Evolutionary conservation across 2,888 invertebrate genomes (phyloP).

Genomic region (Teinopalpus imperialis): DNA sequence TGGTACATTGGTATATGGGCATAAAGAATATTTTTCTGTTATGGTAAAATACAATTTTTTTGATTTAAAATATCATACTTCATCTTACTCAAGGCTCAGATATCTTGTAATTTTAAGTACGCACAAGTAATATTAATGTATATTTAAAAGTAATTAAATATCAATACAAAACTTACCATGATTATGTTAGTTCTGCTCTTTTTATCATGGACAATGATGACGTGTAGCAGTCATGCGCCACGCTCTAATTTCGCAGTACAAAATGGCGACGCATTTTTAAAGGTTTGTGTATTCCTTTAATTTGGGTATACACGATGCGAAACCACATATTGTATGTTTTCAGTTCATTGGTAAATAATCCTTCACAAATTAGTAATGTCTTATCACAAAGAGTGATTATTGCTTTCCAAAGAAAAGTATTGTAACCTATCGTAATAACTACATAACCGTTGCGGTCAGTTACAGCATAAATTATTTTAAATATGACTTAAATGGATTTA

Average conservation of each 20-base stretch:
- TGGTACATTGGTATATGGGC: no score
- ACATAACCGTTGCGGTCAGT: slow-evolving; percentile 12
- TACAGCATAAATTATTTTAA: slow-evolving; percentile 2
- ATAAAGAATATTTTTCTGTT: no score
- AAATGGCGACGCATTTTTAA: slow-evolving; percentile 62
- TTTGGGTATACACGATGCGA: slow-evolving; percentile 11
- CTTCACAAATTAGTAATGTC: slow-evolving; percentile 19
- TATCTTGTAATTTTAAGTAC: no score
- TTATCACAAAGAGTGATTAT: slow-evolving; percentile 21
- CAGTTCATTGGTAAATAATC: slow-evolving; percentile 6
- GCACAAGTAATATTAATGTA: no score
- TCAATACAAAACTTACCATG: slow-evolving; percentile 61
- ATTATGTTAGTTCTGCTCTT: slow-evolving; percentile 45
- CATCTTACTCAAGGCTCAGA: no score
- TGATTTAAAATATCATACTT: no score
- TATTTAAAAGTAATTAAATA: not conserved
- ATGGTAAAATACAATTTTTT: no score
- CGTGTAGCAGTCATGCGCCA: slow-evolving; percentile 48
- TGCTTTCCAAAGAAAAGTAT: not conserved
- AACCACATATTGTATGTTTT: slow-evolving; percentile 18
- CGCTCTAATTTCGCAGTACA: slow-evolving; percentile 56
- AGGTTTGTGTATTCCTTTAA: slow-evolving; percentile 1
- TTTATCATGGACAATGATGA: slow-evolving; percentile 41
- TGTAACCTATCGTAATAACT: slow-evolving; percentile 13
- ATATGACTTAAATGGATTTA: slow-evolving; percentile 1